A percentile compares a stretch with the other conserved stretches of the same genome.
Evolutionary conservation across 2,888 invertebrate species (phyloP).

Genomic region (Rhagophthalmus giganteus): DNA sequence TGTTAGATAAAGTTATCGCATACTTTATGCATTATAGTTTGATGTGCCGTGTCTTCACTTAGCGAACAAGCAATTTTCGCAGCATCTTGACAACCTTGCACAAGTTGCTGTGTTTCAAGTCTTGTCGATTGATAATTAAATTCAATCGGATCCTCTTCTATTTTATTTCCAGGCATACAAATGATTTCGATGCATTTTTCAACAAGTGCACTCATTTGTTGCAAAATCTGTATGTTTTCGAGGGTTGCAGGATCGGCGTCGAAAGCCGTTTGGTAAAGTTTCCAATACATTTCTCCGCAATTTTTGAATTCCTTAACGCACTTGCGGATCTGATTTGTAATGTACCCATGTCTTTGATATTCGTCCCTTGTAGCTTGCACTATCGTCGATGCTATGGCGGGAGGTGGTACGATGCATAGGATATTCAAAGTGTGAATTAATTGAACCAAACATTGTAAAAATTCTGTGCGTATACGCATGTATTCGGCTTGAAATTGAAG

Average conservation of each 20-base stretch:
- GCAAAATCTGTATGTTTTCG: constrained; percentile 72
- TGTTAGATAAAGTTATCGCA: too few species aligned
- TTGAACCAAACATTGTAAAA: constrained; percentile 69
- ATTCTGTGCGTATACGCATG: constrained; percentile 72
- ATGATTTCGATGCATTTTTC: constrained; percentile 76
- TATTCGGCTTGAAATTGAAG: constrained; percentile 78
- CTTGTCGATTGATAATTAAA: constrained; percentile 52
- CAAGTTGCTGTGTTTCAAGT: constrained; percentile 55
- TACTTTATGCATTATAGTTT: constrained; percentile 57
- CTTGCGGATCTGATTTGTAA: constrained; percentile 77
- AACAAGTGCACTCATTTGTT: constrained; percentile 77
- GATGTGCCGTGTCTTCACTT: constrained; percentile 45
- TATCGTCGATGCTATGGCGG: constrained; percentile 84
- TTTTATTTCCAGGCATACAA: constrained; percentile 57
- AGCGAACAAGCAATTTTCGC: constrained; percentile 50
- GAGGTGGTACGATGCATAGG: constrained; percentile 87
- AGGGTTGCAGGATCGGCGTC: constrained; percentile 82
- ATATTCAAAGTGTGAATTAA: constrained; percentile 72
- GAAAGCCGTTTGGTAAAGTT: constrained; percentile 80
- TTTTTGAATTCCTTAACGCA: constrained; percentile 72
- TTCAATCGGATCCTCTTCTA: constrained; percentile 48
- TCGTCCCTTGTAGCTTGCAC: constrained; percentile 79
- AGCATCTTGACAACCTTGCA: constrained; percentile 55
- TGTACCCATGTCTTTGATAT: constrained; percentile 76
- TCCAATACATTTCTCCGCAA: constrained; percentile 74